Evolutionary conservation across 2,888 invertebrate species (phyloP).

Genomic region (Cybosia mesomella): DNA sequence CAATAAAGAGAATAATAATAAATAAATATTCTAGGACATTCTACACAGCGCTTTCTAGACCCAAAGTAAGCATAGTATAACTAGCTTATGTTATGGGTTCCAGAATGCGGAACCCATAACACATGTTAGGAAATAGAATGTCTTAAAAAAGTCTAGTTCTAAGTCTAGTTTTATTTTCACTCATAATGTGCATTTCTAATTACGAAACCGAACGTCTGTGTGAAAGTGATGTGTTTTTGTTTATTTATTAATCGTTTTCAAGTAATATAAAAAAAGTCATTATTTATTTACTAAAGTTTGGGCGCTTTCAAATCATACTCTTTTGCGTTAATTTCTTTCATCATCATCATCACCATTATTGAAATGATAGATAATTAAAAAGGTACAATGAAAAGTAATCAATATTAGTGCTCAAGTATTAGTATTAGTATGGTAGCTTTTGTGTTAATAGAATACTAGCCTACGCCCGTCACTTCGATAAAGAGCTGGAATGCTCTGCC

Average conservation of each 20-base stretch:
- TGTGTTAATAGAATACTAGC: background rate
- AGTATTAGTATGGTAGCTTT: background rate
- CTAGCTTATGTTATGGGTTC: no score
- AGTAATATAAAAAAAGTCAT: background rate
- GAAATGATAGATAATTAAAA: background rate
- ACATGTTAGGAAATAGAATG: conserved; percentile 3
- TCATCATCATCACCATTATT: no score
- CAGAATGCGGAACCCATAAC: no score
- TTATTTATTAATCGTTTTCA: conserved; percentile 2
- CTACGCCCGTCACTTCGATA: no score
- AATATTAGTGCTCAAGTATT: background rate
- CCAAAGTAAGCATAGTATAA: no score
- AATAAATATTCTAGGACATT: no score
- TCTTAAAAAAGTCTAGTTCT: background rate
- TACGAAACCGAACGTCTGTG: background rate
- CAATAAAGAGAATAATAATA: no score
- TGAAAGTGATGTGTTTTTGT: conserved; percentile 1
- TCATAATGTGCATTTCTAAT: conserved; percentile 6
- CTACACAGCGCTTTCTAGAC: no score
- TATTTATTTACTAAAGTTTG: background rate
- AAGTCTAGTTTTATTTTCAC: background rate
- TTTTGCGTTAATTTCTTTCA: conserved; percentile 1
- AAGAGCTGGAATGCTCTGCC: no score
- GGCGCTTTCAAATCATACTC: background rate
- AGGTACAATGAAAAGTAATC: background rate